A percentile compares a stretch with the other conserved stretches of the same genome.
These are phyloP conservation scores for Nasua narica DNA, from an alignment of 2,797 vertebrate species.

Conservation along the genomic window DNA sequence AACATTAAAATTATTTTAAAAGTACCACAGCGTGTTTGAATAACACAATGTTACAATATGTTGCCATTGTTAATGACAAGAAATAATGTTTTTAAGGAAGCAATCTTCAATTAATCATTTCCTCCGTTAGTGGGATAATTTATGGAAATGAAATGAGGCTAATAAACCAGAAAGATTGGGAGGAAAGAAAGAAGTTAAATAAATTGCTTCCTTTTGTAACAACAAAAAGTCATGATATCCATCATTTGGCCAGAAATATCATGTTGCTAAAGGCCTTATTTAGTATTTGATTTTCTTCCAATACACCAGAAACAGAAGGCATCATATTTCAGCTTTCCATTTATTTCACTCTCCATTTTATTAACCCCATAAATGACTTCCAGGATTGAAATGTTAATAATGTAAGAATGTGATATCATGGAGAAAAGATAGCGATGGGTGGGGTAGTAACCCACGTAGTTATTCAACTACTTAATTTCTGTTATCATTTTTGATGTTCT, in stretches of 20 bases:
- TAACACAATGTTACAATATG: slow-evolving; percentile 78
- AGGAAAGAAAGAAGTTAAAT: slow-evolving; percentile 82
- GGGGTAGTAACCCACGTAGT: slow-evolving; percentile 21
- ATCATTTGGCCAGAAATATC: slow-evolving; percentile 83
- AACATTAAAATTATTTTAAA: slow-evolving; percentile 80
- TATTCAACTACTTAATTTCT: slow-evolving; percentile 56
- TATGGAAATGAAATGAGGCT: slow-evolving; percentile 85
- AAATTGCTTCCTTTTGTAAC: slow-evolving; percentile 87
- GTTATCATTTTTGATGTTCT: slow-evolving; percentile 51
- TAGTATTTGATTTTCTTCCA: slow-evolving; percentile 81
- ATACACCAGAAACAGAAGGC: slow-evolving; percentile 73
- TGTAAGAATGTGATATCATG: background rate
- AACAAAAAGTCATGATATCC: slow-evolving; percentile 83
- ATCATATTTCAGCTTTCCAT: slow-evolving; percentile 77
- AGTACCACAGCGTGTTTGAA: slow-evolving; percentile 76
- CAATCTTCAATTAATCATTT: slow-evolving; percentile 86
- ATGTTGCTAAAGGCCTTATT: slow-evolving; percentile 79
- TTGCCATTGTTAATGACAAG: slow-evolving; percentile 83
- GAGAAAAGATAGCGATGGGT: slow-evolving; percentile 48
- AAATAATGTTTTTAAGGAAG: slow-evolving; percentile 86
- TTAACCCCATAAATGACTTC: slow-evolving; percentile 78
- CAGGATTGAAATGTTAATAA: slow-evolving; percentile 62
- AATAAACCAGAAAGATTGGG: slow-evolving; percentile 81
- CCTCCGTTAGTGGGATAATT: slow-evolving; percentile 83
- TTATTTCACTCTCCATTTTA: slow-evolving; percentile 75